A percentile compares a stretch with the other conserved stretches of the same genome.
These are phyloP conservation scores for Acanthosepion esculentum DNA, from an alignment of 2,888 invertebrate genomes.

Conservation along the genomic window DNA sequence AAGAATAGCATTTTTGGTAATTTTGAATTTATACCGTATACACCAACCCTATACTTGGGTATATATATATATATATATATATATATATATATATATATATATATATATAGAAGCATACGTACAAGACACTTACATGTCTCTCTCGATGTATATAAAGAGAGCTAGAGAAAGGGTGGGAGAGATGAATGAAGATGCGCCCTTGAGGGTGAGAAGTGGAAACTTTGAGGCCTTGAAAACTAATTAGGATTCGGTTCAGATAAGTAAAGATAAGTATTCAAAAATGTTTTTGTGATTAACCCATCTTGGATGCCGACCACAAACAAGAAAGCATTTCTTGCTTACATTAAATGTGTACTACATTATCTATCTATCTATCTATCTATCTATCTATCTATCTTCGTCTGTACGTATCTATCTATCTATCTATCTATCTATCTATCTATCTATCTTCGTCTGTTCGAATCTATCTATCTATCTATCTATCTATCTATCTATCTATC, in stretches of 20 bases:
- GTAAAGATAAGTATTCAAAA: not conserved
- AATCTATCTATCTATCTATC: not conserved
- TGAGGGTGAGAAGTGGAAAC: not conserved
- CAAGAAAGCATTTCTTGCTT: conserved; percentile 13
- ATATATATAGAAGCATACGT: too few relatives aligned
- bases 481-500: not conserved
- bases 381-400: not conserved
- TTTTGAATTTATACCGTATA: too few relatives aligned
- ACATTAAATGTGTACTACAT: not conserved
- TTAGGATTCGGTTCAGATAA: not conserved
- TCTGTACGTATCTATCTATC: not conserved
- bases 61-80: too few relatives aligned
- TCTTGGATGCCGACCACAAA: conserved; percentile 17
- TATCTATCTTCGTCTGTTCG: not conserved
- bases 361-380: not conserved
- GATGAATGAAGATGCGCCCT: too few relatives aligned
- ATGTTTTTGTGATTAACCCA: not conserved
- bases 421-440: not conserved
- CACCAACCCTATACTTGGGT: too few relatives aligned
- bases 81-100: too few relatives aligned
- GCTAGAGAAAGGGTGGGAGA: too few relatives aligned
- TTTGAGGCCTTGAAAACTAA: not conserved
- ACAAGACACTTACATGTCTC: too few relatives aligned
- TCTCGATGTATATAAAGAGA: too few relatives aligned
- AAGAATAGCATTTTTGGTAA: too few relatives aligned